Conservation (phyloP, 1,140 invertebrate species). For the Galleria mellonella region DNA sequence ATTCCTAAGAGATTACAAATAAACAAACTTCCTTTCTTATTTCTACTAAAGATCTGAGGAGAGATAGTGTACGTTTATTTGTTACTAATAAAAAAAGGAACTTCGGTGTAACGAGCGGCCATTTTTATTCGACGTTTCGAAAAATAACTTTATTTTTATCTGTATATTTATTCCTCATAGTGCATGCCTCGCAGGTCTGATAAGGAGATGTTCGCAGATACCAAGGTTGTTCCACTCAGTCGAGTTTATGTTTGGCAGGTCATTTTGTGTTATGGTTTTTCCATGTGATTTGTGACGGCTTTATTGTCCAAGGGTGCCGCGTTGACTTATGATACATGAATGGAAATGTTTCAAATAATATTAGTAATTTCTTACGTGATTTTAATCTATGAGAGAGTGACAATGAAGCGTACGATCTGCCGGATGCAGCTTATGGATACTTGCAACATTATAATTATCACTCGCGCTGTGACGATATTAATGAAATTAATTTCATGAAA, state of each 20-base stretch:
- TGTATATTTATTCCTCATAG: slow-evolving; percentile 47
- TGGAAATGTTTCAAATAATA: too few species aligned
- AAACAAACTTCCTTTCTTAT: too few species aligned
- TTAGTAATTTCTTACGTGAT: not conserved
- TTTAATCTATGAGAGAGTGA: too few species aligned
- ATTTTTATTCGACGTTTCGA: slow-evolving; percentile 49
- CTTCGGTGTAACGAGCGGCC: slow-evolving; percentile 32
- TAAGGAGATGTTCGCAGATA: slow-evolving; percentile 40
- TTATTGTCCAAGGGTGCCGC: not conserved
- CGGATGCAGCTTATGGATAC: too few species aligned
- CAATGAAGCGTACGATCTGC: too few species aligned
- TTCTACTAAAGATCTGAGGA: too few species aligned
- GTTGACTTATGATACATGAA: not conserved
- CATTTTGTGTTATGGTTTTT: slow-evolving; percentile 2
- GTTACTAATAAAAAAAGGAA: too few species aligned
- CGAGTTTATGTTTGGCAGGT: slow-evolving; percentile 2
- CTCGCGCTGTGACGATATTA: too few species aligned
- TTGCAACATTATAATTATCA: too few species aligned
- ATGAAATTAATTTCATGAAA: too few species aligned
- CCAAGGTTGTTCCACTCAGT: slow-evolving; percentile 27
- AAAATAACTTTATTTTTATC: slow-evolving; percentile 66
- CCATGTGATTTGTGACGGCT: not conserved
- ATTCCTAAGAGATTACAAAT: too few species aligned
- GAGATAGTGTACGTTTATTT: too few species aligned
- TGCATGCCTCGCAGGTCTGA: slow-evolving; percentile 26